Evolutionary conservation across 2,113 vertebrate species (phyloP).

Genomic region (Dolichotis patagonum): DNA sequence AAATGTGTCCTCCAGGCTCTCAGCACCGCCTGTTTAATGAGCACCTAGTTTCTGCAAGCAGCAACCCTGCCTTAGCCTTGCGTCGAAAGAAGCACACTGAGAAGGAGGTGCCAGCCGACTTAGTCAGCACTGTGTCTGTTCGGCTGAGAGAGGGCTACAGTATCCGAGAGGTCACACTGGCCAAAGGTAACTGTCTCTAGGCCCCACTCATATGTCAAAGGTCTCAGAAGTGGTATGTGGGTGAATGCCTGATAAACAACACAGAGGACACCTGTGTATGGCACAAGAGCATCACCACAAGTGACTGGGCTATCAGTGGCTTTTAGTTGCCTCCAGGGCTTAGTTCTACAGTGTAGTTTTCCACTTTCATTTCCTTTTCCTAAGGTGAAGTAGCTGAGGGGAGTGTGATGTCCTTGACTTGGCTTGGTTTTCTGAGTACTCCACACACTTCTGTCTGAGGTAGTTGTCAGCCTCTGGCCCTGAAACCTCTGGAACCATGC

Average conservation of each 20-base stretch:
- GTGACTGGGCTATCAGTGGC: background rate
- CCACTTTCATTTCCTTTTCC: background rate
- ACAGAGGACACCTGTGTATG: background rate
- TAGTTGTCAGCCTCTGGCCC: background rate
- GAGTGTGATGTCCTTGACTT: background rate
- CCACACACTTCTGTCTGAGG: background rate
- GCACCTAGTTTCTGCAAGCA: slow-evolving; percentile 96
- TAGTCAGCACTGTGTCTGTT: slow-evolving; percentile 96
- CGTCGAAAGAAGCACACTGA: slow-evolving; percentile 97
- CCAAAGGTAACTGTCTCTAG: slow-evolving; percentile 90
- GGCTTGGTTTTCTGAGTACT: slow-evolving; percentile 24
- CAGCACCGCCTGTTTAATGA: slow-evolving; percentile 98
- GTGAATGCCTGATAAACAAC: background rate
- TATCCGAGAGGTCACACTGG: slow-evolving; percentile 95
- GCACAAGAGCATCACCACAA: background rate
- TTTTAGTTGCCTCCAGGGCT: background rate
- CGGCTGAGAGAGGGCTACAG: slow-evolving; percentile 97
- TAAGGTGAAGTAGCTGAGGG: background rate
- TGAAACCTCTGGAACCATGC: background rate
- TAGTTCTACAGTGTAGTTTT: background rate
- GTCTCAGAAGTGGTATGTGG: background rate
- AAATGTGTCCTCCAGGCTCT: slow-evolving; percentile 86
- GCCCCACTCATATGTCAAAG: background rate
- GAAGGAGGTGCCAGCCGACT: slow-evolving; percentile 95
- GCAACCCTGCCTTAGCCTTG: slow-evolving; percentile 95